Evolutionary conservation across 2,888 invertebrate genomes (phyloP).

Genomic region (Lepeophtheirus nordmannii): DNA sequence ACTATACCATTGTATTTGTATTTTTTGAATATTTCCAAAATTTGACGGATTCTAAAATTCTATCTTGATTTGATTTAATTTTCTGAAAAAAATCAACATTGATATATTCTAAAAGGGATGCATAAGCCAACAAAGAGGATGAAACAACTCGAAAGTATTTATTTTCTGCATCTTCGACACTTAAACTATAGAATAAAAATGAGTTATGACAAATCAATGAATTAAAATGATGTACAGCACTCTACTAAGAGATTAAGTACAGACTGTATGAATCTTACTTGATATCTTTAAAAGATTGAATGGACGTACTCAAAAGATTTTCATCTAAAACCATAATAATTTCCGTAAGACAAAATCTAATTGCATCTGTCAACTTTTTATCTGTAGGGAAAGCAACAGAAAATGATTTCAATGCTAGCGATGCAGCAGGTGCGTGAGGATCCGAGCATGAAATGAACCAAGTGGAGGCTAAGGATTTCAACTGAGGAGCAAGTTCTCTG

Average conservation of each 20-base stretch:
- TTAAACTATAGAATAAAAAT: slow-evolving; percentile 36
- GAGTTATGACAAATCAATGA: background rate
- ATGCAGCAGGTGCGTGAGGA: slow-evolving; percentile 65
- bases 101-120: slow-evolving; percentile 28
- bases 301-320: slow-evolving; percentile 44
- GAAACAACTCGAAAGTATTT: slow-evolving; percentile 51
- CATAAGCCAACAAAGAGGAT: slow-evolving; percentile 49
- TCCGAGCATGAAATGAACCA: slow-evolving; percentile 78
- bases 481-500: slow-evolving; percentile 57
- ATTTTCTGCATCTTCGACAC: slow-evolving; percentile 50
- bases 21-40: too few species aligned
- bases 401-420: slow-evolving; percentile 48
- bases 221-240: too few species aligned
- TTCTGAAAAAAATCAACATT: too few species aligned
- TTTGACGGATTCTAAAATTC: too few species aligned
- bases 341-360: slow-evolving; percentile 65
- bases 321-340: slow-evolving; percentile 56
- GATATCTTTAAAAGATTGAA: slow-evolving; percentile 34
- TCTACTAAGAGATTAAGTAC: background rate
- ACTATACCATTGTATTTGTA: too few species aligned
- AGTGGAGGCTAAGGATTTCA: slow-evolving; percentile 57
- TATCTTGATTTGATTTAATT: too few species aligned
- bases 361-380: slow-evolving; percentile 48
- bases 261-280: slow-evolving; percentile 28
- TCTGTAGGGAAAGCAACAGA: slow-evolving; percentile 56